phyloP scores from a whole-genome alignment of 2,797 vertebrate genomes.

The Hydrocynus forskahlii region DNA sequence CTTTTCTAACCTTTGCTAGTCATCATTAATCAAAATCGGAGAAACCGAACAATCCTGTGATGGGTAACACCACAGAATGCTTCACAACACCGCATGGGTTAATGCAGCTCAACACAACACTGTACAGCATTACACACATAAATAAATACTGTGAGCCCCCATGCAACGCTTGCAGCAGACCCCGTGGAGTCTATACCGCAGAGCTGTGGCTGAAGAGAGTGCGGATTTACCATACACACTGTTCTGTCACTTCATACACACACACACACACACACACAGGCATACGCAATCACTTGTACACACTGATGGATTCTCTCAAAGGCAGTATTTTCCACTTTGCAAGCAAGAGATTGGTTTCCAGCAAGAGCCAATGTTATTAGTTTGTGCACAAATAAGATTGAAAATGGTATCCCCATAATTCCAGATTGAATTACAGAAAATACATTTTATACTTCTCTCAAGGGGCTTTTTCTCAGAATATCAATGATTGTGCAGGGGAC shows the following conservation, averaged over 20 bases:
- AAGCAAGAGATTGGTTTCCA: conserved; percentile 60
- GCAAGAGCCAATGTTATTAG: conserved; percentile 59
- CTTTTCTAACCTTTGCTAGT: conserved; percentile 51
- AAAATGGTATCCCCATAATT: conserved; percentile 62
- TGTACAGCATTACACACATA: conserved; percentile 24
- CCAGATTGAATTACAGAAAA: conserved; percentile 61
- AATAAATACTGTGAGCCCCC: not conserved
- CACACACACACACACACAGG: conserved; percentile 31
- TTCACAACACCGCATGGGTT: not conserved
- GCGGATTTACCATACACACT: conserved; percentile 26
- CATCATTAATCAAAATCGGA: conserved; percentile 50
- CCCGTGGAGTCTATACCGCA: conserved; percentile 19
- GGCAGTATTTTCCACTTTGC: conserved; percentile 58
- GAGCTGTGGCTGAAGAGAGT: conserved; percentile 11
- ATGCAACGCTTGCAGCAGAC: not conserved
- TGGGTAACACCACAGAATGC: conserved; percentile 30
- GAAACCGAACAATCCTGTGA: conserved; percentile 27
- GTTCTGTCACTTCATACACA: conserved; percentile 32
- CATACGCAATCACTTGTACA: conserved; percentile 30
- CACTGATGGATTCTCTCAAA: conserved; percentile 54
- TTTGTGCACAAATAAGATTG: conserved; percentile 62
- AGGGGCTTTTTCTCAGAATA: conserved; percentile 58
- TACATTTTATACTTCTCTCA: conserved; percentile 54
- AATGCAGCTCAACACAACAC: not conserved
- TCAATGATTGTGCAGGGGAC: conserved; percentile 41